Evolutionary conservation across 2,113 vertebrate species (phyloP).

Genomic region (Eulacestoma nigropectus): DNA sequence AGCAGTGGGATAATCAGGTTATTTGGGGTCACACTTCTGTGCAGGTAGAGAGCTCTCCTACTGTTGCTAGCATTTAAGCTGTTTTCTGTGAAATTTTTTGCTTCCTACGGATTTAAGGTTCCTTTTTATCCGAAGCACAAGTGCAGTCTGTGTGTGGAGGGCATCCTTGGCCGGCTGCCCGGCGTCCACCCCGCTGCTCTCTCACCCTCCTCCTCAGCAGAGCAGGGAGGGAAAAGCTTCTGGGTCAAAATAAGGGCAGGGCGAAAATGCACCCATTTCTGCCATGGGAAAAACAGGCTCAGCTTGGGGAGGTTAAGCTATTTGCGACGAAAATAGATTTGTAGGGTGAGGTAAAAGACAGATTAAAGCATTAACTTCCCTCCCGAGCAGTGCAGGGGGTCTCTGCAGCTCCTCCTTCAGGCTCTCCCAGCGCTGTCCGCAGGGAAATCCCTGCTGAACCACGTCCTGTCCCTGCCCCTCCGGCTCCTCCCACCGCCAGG

Average conservation of each 20-base stretch:
- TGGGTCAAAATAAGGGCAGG: not conserved
- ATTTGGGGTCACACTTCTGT: not conserved
- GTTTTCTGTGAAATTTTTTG: not conserved
- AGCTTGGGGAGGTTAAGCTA: not conserved
- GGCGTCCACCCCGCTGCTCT: fast-evolving
- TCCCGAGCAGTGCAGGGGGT: fast-evolving
- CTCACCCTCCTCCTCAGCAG: not conserved
- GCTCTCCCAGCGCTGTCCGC: fast-evolving
- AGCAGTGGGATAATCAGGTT: not conserved
- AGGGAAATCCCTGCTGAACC: too few species aligned
- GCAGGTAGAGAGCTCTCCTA: not conserved
- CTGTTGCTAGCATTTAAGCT: not conserved
- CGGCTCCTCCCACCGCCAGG: fast-evolving
- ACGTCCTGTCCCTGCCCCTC: not conserved
- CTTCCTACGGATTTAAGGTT: not conserved
- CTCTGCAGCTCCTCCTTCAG: not conserved
- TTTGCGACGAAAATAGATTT: not conserved
- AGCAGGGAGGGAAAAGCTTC: not conserved
- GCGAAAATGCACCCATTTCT: not conserved
- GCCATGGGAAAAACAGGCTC: not conserved
- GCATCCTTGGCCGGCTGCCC: not conserved
- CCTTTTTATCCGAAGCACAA: not conserved
- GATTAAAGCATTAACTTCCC: not conserved
- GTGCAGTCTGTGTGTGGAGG: not conserved
- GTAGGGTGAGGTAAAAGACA: not conserved